phyloP scores from a whole-genome alignment of 2,888 invertebrate genomes.

The Agrochola circellaris region DNA sequence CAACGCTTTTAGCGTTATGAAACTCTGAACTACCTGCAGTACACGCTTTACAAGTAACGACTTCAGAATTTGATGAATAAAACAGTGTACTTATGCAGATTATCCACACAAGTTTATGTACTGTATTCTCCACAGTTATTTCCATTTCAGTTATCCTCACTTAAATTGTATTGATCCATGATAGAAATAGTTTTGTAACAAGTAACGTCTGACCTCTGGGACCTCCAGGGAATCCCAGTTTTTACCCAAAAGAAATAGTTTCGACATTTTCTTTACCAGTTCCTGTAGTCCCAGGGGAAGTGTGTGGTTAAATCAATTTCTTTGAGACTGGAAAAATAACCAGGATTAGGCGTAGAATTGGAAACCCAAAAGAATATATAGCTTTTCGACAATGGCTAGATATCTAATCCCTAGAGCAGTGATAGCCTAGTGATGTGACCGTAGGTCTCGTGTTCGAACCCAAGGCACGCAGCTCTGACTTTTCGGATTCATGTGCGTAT shows the following conservation, averaged over 20 bases:
- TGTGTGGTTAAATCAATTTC: slow-evolving; percentile 33
- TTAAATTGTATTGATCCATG: slow-evolving; percentile 39
- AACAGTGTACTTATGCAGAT: slow-evolving; percentile 16
- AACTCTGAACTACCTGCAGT: slow-evolving; percentile 44
- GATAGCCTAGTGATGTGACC: too few species aligned
- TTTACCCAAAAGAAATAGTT: slow-evolving; percentile 52
- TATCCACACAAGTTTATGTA: not conserved
- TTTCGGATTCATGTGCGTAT: too few species aligned
- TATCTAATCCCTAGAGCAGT: not conserved
- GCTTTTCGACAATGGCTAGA: not conserved
- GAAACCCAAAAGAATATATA: slow-evolving; percentile 3
- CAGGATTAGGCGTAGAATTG: slow-evolving; percentile 7
- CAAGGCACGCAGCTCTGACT: too few species aligned
- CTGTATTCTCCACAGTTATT: not conserved
- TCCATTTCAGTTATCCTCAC: slow-evolving; percentile 6
- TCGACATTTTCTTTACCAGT: slow-evolving; percentile 46
- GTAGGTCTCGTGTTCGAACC: too few species aligned
- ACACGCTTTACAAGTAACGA: slow-evolving; percentile 18
- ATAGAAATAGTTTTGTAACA: slow-evolving; percentile 43
- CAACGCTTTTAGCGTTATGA: slow-evolving; percentile 67
- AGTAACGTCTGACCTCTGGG: slow-evolving; percentile 30
- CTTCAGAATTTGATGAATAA: slow-evolving; percentile 43
- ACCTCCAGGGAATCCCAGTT: slow-evolving; percentile 38
- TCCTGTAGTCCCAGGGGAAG: slow-evolving; percentile 28
- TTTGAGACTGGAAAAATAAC: slow-evolving; percentile 28